Base-by-base conservation (phyloP, 2,888 invertebrate genomes). In the Microctonus hyperodae region DNA sequence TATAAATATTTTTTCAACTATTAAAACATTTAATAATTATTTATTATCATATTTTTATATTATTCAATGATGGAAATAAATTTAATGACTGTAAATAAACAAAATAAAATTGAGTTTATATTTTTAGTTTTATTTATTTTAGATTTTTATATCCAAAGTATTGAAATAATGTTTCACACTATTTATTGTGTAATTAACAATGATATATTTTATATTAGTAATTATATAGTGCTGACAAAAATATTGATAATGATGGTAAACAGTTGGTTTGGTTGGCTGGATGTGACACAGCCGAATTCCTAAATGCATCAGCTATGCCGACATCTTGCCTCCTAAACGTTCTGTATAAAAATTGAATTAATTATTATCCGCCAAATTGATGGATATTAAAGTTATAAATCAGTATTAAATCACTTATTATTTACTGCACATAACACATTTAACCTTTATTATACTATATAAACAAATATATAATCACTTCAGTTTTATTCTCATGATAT, bases 281-380 rank as follows among this genome's bases (percentile, higher is more conserved):
- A 92, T 91, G 91, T 90, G 90, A 89, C 91, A 91, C 89, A 92
- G 91, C 91, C 91, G 91, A 88, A 87, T 88, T 70, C 88, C 87
- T 81, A 85, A 86, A 84, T 86, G 86, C 87, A 88, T 91, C 92
- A 91, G 91, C 91, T 92, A 92, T 92, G 92, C 92, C 92, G 91
- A 92, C 91, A 92, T 92, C 92, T 92, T 92, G 92, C 92, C 92
- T 91, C 87, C 90, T 89, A 89, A 81, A 83, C 85, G 85, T 81
- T 83, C 81, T 77, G 78, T 73, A 70, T 69, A 28, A 0, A 64
- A 23, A 55, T 31, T 55, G 55, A 55, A 28, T 28, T 3, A 28
- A 28, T 28, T 28, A 5, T 28, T 28, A 5, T 28, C 28, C 28
- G n/a, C 53, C 31, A 20, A 1, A 16, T 1, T 10, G n/a, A n/a